Percentiles rank a stretch among this genome's conserved stretches.
phyloP scores from a whole-genome alignment of 1,140 invertebrate species.

The Reticulitermes speratus region DNA sequence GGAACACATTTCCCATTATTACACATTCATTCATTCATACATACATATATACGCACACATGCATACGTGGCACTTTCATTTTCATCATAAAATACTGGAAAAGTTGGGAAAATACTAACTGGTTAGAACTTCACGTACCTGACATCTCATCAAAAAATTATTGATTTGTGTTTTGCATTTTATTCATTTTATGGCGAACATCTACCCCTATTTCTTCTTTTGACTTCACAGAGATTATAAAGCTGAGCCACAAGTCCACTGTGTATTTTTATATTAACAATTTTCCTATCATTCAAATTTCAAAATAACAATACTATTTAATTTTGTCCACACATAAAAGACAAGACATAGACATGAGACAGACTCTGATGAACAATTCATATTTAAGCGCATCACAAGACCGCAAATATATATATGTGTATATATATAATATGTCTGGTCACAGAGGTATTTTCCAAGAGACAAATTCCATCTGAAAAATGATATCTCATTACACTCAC shows the following conservation, averaged over 20 bases:
- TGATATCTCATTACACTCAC: neutral
- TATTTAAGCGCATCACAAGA: slow-evolving; percentile 28
- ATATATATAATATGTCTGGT: slow-evolving; percentile 28
- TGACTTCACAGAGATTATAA: neutral
- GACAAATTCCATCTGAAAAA: slow-evolving; percentile 11
- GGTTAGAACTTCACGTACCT: neutral
- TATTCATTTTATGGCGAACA: neutral
- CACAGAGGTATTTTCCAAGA: slow-evolving; percentile 31
- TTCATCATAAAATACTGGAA: slow-evolving; percentile 35
- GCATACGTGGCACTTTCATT: slow-evolving; percentile 32
- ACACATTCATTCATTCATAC: slow-evolving; percentile 1
- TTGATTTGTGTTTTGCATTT: neutral
- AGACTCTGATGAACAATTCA: slow-evolving; percentile 20
- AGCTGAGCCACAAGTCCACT: neutral
- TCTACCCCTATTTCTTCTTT: neutral
- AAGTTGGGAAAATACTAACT: slow-evolving; percentile 27
- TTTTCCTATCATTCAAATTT: slow-evolving; percentile 3
- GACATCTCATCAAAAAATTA: neutral
- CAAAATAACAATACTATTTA: slow-evolving; percentile 28
- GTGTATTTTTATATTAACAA: neutral
- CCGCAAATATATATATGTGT: slow-evolving; percentile 22
- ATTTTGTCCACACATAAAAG: slow-evolving; percentile 12
- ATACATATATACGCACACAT: neutral
- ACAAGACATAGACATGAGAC: neutral
- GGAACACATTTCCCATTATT: neutral